phyloP scores from a whole-genome alignment of 2,113 vertebrate genomes.

The Melanerpes formicivorus region DNA sequence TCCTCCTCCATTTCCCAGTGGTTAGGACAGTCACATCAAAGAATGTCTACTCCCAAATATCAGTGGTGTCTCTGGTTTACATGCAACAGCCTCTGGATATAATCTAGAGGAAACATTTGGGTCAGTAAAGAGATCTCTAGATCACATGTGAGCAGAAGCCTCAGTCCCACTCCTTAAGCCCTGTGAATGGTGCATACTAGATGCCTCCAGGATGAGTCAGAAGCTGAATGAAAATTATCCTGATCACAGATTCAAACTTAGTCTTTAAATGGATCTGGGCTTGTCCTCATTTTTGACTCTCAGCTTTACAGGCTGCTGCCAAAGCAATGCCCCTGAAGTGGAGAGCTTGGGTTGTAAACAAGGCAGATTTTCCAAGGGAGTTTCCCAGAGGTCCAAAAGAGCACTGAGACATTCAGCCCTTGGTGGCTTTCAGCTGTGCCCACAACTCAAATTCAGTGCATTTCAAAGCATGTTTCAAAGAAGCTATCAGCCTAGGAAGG shows the following conservation, averaged over 20 bases:
- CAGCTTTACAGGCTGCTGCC: neutral
- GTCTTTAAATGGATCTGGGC: neutral
- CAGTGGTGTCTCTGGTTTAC: neutral
- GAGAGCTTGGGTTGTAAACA: neutral
- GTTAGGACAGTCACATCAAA: neutral
- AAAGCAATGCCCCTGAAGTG: neutral
- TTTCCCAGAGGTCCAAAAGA: neutral
- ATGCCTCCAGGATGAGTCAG: neutral
- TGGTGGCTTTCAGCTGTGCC: neutral
- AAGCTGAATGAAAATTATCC: neutral
- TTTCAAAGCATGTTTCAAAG: conserved; percentile 11
- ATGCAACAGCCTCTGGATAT: neutral
- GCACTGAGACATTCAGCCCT: neutral
- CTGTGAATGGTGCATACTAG: rapidly evolving
- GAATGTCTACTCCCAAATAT: neutral
- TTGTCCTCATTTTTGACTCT: neutral
- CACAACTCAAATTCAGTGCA: rapidly evolving
- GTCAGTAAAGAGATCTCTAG: neutral
- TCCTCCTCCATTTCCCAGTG: neutral
- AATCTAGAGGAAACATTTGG: neutral
- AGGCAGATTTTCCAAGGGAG: neutral
- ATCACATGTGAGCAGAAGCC: neutral
- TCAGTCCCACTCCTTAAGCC: neutral
- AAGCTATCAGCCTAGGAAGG: neutral
- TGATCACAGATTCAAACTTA: neutral